Conservation (phyloP, 2,797 vertebrate genomes). For the Eupleurogrammus muticus region DNA sequence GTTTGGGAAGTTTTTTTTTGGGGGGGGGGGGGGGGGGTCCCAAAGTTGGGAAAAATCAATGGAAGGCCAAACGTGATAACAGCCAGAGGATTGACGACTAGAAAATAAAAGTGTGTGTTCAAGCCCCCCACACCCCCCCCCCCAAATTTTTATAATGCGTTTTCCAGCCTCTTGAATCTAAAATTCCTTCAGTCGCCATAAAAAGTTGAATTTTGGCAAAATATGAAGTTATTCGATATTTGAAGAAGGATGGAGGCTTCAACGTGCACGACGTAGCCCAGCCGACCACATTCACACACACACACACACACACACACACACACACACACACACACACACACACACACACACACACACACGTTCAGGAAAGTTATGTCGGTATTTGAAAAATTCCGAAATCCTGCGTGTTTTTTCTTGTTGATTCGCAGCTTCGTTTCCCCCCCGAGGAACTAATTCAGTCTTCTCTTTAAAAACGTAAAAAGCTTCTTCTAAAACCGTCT, state of each 20-base stretch:
- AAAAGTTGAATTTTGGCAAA: slow-evolving; percentile 1
- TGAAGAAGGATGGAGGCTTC: too few relatives aligned
- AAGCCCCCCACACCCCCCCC: too few relatives aligned
- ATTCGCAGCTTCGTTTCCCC: slow-evolving; percentile 18
- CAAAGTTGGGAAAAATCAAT: slow-evolving; percentile 43
- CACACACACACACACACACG: too few relatives aligned
- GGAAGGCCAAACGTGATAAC: slow-evolving; percentile 33
- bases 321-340: too few relatives aligned
- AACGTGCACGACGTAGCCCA: too few relatives aligned
- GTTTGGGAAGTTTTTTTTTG: too few relatives aligned
- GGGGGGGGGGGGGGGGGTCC: too few relatives aligned
- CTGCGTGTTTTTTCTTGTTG: slow-evolving; percentile 9
- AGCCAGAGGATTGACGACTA: slow-evolving; percentile 9
- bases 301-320: slow-evolving; percentile 27
- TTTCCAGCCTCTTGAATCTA: too few relatives aligned
- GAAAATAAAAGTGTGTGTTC: slow-evolving; percentile 11
- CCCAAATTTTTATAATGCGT: too few relatives aligned
- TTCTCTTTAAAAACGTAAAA: slow-evolving; percentile 57
- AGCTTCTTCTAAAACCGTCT: slow-evolving; percentile 45
- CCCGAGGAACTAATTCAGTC: slow-evolving; percentile 32
- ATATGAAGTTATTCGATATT: slow-evolving; percentile 17
- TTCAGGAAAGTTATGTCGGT: slow-evolving; percentile 6
- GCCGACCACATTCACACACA: too few relatives aligned
- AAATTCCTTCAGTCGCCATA: background rate
- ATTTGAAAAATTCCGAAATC: slow-evolving; percentile 4